Evolutionary conservation across 2,888 invertebrate genomes (phyloP).

Genomic region (Mechanitis messenoides): DNA sequence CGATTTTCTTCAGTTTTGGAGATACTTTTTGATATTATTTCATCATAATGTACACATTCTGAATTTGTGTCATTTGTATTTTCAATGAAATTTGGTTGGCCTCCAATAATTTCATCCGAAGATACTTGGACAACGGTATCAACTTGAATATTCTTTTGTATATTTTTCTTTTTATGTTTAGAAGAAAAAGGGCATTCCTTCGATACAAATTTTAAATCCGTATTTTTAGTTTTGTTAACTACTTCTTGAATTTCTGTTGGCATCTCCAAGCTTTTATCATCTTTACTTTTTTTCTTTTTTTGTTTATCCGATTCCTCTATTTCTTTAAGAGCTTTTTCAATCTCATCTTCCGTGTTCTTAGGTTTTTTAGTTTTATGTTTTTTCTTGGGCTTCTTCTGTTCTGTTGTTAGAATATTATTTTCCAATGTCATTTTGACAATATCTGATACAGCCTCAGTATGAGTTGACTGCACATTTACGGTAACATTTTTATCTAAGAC

Average conservation of each 20-base stretch:
- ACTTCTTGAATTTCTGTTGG: constrained; percentile 18
- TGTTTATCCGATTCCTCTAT: constrained; percentile 57
- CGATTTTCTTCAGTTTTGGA: neutral
- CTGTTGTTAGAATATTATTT: constrained; percentile 34
- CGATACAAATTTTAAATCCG: constrained; percentile 36
- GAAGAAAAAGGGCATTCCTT: constrained; percentile 12
- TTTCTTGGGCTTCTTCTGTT: constrained; percentile 57
- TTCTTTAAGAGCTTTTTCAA: constrained; percentile 65
- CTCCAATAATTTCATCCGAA: neutral
- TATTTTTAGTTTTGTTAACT: constrained; percentile 14
- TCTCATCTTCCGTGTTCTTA: constrained; percentile 59
- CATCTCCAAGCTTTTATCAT: constrained; percentile 37
- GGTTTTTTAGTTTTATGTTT: constrained; percentile 58
- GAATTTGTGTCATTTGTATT: neutral
- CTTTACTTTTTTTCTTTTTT: constrained; percentile 59
- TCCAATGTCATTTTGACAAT: constrained; percentile 35
- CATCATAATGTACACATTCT: neutral
- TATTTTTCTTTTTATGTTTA: constrained; percentile 38
- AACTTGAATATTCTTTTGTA: constrained; percentile 29
- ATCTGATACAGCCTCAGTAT: constrained; percentile 21
- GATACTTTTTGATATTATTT: neutral
- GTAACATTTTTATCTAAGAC: constrained; percentile 30
- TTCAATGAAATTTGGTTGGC: neutral
- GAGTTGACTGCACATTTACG: constrained; percentile 29
- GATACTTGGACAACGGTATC: constrained; percentile 14